These are phyloP conservation scores for Huso huso DNA, from an alignment of 2,797 vertebrate genomes.

Conservation along the genomic window DNA sequence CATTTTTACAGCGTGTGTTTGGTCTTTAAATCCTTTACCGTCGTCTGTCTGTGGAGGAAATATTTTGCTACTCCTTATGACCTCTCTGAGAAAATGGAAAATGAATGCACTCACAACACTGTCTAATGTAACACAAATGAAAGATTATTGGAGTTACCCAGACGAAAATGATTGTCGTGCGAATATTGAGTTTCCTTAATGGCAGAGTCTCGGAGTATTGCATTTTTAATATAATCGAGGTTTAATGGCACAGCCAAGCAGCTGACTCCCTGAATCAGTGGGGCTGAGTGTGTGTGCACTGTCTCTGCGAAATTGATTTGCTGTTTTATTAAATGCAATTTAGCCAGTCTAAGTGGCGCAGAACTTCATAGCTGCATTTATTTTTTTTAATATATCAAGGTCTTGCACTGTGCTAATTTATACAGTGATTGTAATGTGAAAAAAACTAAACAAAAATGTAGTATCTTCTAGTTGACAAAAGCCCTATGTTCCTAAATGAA, in stretches of 20 bases:
- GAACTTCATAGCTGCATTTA: too few relatives aligned
- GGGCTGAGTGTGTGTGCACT: constrained; percentile 16
- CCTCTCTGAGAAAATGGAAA: neutral
- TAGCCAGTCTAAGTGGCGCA: neutral
- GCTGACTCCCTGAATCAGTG: constrained; percentile 10
- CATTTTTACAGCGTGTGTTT: constrained; percentile 29
- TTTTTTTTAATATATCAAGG: too few relatives aligned
- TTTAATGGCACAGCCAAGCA: neutral
- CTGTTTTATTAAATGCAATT: constrained; percentile 30
- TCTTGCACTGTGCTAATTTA: too few relatives aligned
- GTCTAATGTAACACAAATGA: constrained; percentile 5
- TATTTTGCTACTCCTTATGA: constrained; percentile 4
- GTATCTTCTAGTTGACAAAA: too few relatives aligned
- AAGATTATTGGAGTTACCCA: constrained; percentile 1
- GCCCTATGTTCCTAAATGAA: too few relatives aligned
- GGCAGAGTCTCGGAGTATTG: neutral
- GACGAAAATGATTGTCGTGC: neutral
- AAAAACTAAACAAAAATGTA: too few relatives aligned
- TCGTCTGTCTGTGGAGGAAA: neutral
- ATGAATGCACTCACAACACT: neutral
- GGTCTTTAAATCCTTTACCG: constrained; percentile 15
- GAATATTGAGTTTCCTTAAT: neutral
- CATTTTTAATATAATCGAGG: neutral
- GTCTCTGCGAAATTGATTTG: constrained; percentile 22
- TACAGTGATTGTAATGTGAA: too few relatives aligned